Evolutionary conservation across 2,888 invertebrate genomes (phyloP).

Genomic region (Synergus itoensis): DNA sequence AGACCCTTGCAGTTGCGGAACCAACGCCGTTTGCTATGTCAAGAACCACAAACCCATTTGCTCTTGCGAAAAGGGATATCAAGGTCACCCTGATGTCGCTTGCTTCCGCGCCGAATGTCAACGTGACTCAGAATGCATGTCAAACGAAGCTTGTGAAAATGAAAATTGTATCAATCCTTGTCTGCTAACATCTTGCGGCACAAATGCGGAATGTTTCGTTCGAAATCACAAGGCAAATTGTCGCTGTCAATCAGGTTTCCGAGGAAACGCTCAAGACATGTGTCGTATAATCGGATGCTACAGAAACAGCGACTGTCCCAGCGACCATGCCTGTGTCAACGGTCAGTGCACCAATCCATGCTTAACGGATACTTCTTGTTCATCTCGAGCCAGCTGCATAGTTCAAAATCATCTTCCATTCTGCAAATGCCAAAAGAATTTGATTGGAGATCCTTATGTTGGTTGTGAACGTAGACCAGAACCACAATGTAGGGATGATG

Average conservation of each 20-base stretch:
- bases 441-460: constrained; percentile 89
- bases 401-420: constrained; percentile 90
- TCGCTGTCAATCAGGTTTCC: constrained; percentile 88
- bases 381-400: constrained; percentile 87
- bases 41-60: constrained; percentile 92
- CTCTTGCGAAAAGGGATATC: constrained; percentile 90
- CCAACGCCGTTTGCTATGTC: constrained; percentile 89
- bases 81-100: constrained; percentile 91
- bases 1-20: constrained; percentile 93
- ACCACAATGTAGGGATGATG: constrained; percentile 89
- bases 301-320: constrained; percentile 92
- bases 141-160: constrained; percentile 90
- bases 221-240: constrained; percentile 87
- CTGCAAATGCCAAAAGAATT: constrained; percentile 90
- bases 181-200: constrained; percentile 88
- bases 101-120: constrained; percentile 91
- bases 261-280: constrained; percentile 86
- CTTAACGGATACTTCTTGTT: constrained; percentile 87
- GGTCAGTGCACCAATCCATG: constrained; percentile 93
- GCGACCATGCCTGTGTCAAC: constrained; percentile 90
- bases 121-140: constrained; percentile 90
- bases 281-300: constrained; percentile 91
- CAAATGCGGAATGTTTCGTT: constrained; percentile 90
- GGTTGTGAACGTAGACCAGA: constrained; percentile 87
- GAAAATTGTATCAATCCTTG: constrained; percentile 93